Percentiles rank a stretch among this genome's conserved stretches.
These are phyloP conservation scores for Stegophylla sp. DNA, from an alignment of 2,888 invertebrate genomes.

Conservation along the genomic window DNA sequence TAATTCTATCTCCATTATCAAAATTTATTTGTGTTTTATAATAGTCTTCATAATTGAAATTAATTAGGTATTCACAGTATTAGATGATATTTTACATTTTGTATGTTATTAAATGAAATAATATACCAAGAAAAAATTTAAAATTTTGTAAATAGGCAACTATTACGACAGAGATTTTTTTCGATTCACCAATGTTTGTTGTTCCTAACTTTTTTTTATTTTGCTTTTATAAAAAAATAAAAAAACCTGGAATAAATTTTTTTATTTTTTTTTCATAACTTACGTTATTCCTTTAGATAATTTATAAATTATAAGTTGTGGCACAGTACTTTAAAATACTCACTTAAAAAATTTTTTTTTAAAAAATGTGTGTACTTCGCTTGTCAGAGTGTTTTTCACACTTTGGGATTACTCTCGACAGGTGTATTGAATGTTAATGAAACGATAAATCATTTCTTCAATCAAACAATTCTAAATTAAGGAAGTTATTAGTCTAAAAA, in stretches of 20 bases:
- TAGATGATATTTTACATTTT: slow-evolving; percentile 13
- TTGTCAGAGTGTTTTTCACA: too few relatives aligned
- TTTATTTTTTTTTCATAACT: slow-evolving; percentile 10
- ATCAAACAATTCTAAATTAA: too few relatives aligned
- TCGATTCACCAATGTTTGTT: slow-evolving; percentile 36
- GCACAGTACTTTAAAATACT: too few relatives aligned
- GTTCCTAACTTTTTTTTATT: slow-evolving; percentile 47
- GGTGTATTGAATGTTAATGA: too few relatives aligned
- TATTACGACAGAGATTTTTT: slow-evolving; percentile 27
- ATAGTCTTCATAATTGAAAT: slow-evolving; percentile 2
- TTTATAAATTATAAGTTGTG: too few relatives aligned
- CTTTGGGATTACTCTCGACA: too few relatives aligned
- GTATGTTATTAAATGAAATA: slow-evolving; percentile 6
- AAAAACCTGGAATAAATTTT: background rate
- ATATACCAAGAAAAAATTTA: background rate
- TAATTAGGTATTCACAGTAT: slow-evolving; percentile 3
- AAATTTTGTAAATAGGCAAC: slow-evolving; percentile 23
- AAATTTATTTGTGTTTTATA: slow-evolving; percentile 5
- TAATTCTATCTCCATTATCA: slow-evolving; percentile 1
- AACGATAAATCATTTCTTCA: too few relatives aligned
- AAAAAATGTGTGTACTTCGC: too few relatives aligned
- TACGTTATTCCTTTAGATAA: background rate
- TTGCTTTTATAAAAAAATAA: slow-evolving; percentile 32
- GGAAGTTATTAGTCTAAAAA: too few relatives aligned
- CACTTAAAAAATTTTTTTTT: too few relatives aligned